Percentiles rank a stretch among this genome's conserved stretches.
These are phyloP conservation scores for Seriola aureovittata DNA, from an alignment of 2,113 vertebrate species.

Conservation along the genomic window DNA sequence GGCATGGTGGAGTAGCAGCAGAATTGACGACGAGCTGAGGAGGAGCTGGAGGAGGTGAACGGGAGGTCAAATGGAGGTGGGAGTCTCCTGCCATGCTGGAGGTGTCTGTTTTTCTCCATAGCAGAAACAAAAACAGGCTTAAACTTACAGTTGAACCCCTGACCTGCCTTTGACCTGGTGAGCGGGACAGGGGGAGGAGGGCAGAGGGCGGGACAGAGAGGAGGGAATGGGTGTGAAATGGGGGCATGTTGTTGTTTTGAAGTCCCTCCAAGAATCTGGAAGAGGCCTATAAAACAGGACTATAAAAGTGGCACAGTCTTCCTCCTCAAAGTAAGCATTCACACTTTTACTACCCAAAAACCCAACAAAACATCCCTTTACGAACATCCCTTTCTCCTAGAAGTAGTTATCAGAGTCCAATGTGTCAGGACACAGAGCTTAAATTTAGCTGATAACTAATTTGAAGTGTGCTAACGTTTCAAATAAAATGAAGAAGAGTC, in stretches of 20 bases:
- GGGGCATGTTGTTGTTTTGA: conserved; percentile 85
- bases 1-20: conserved; percentile 66
- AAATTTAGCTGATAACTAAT: neutral
- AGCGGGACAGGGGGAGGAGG: conserved; percentile 66
- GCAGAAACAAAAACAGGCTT: conserved; percentile 82
- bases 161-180: conserved; percentile 87
- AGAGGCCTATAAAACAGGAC: conserved; percentile 85
- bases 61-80: conserved; percentile 79
- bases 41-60: conserved; percentile 77
- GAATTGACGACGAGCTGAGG: conserved; percentile 76
- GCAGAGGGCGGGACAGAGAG: conserved; percentile 74
- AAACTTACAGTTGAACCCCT: conserved; percentile 89
- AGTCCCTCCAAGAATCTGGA: conserved; percentile 86
- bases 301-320: conserved; percentile 81
- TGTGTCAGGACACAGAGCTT: neutral
- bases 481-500: neutral
- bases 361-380: conserved; percentile 36
- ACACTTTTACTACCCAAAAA: conserved; percentile 39
- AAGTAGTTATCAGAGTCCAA: conserved; percentile 3
- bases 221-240: conserved; percentile 79
- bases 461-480: neutral
- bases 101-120: conserved; percentile 77
- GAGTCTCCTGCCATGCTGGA: conserved; percentile 70
- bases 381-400: neutral
- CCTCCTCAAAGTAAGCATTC: conserved; percentile 61